phyloP scores from a whole-genome alignment of 1,140 invertebrate genomes.

The Galendromus occidentalis region DNA sequence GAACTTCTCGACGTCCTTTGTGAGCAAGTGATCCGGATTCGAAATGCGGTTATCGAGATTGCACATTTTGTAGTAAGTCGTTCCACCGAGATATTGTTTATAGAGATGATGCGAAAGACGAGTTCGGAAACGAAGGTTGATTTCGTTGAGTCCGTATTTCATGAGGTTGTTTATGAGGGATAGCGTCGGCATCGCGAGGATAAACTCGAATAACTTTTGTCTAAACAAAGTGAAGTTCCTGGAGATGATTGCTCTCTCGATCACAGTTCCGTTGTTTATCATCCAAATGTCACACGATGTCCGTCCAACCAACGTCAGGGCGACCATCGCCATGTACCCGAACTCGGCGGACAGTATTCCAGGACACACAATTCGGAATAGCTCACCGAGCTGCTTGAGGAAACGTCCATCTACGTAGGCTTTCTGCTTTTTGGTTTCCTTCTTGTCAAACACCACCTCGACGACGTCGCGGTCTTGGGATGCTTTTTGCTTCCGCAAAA shows the following conservation, averaged over 20 bases:
- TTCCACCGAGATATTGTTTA: slow-evolving; percentile 73
- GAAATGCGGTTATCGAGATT: slow-evolving; percentile 83
- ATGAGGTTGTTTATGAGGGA: slow-evolving; percentile 20
- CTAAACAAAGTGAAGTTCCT: slow-evolving; percentile 52
- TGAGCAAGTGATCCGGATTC: slow-evolving; percentile 87
- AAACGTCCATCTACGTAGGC: slow-evolving; percentile 70
- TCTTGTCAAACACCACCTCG: slow-evolving; percentile 18
- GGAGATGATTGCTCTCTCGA: slow-evolving; percentile 84
- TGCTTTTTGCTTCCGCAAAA: neutral
- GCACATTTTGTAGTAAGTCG: slow-evolving; percentile 91
- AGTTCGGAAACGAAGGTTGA: slow-evolving; percentile 71
- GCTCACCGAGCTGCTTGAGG: slow-evolving; percentile 47
- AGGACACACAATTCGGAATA: slow-evolving; percentile 67
- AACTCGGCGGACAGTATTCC: slow-evolving; percentile 35
- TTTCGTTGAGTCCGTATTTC: slow-evolving; percentile 54
- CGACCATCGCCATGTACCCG: slow-evolving; percentile 48
- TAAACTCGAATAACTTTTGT: slow-evolving; percentile 41
- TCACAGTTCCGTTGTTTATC: slow-evolving; percentile 73
- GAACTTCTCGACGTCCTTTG: slow-evolving; percentile 91
- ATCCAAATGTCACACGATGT: slow-evolving; percentile 93
- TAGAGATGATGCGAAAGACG: slow-evolving; percentile 68
- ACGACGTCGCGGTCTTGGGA: neutral
- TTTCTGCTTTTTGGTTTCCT: slow-evolving; percentile 35
- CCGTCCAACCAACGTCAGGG: slow-evolving; percentile 53
- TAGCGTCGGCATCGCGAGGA: slow-evolving; percentile 26